Base-by-base conservation (phyloP, 2,888 invertebrate genomes). In the Slavum lentiscoides region DNA sequence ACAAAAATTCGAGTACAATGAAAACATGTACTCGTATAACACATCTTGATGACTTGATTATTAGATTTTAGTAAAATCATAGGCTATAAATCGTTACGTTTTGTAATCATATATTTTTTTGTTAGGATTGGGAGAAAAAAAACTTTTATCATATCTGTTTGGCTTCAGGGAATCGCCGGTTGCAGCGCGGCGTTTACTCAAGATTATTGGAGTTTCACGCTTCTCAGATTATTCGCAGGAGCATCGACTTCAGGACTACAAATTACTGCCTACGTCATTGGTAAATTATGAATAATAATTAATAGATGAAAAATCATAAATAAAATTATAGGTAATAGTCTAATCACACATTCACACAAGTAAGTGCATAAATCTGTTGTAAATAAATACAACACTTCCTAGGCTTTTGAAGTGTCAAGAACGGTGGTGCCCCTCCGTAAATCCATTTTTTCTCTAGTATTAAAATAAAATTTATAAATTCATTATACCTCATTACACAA, bases 171-270 rank as follows among this genome's bases (percentile, higher is more conserved):
- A 53, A 86, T 91, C 53, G 90, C 91, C 84, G 93, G 93, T 61
- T 86, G 91, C 64, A 84, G 90, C 81, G 91, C 92, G 8, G 91
- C 91, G 7, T 84, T 92, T 70, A 89, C 92, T 0, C 92, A 92
- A 0, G 91, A 92, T 84, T 92, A 91, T 85, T 88, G 90, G 85
- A 89, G 89, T 68, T 93, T 91, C 85, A 90, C 91, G 17, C 85
- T 91, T 80, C 89, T 91, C 64, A 88, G 93, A 83, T 86, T 91
- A 82, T 85, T 93, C 72, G 90, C 93, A 39, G 93, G 93, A 19
- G 90, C 91, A 17, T 91, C 92, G 17, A 92, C 93, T 13, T 92
- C 92, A 9, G 93, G 93, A 1, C 91, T 93, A 15, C 93, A 93
- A 85, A 87, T 93, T 82, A 92, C 93, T 30, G 92, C 92, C 67